These are phyloP conservation scores for Cylloceria caligata DNA, from an alignment of 2,888 invertebrate genomes.

Conservation along the genomic window DNA sequence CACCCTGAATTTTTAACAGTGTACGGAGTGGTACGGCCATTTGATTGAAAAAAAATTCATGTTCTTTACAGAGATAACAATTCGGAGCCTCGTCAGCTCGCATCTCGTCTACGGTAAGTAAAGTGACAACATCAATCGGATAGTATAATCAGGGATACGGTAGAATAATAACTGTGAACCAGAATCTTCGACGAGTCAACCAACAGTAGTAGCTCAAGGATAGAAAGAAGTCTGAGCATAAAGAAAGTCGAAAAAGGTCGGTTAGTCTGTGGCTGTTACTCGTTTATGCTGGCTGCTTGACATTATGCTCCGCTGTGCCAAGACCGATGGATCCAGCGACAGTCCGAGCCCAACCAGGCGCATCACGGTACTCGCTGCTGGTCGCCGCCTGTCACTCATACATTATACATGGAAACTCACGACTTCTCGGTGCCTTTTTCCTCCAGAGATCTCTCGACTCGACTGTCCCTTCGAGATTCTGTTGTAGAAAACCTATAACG, in stretches of 20 bases:
- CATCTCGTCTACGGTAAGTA: too few relatives aligned
- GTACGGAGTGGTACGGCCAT: too few relatives aligned
- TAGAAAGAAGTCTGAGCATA: slow-evolving; percentile 30
- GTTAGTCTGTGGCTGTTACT: slow-evolving; percentile 14
- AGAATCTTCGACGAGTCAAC: slow-evolving; percentile 51
- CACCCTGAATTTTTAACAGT: too few relatives aligned
- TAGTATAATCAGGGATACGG: neutral
- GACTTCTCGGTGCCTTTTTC: slow-evolving; percentile 75
- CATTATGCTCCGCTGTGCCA: slow-evolving; percentile 19
- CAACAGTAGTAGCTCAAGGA: slow-evolving; percentile 12
- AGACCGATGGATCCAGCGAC: slow-evolving; percentile 32
- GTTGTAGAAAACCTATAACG: neutral
- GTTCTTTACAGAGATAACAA: neutral
- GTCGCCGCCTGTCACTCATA: slow-evolving; percentile 70
- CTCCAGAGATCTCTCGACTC: slow-evolving; percentile 65
- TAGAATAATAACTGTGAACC: slow-evolving; percentile 8
- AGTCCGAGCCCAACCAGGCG: slow-evolving; percentile 40
- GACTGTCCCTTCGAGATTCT: slow-evolving; percentile 57
- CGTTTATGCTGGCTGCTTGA: slow-evolving; percentile 45
- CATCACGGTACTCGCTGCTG: slow-evolving; percentile 43
- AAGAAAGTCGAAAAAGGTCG: slow-evolving; percentile 54
- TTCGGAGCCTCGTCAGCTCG: neutral
- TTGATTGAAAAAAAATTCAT: too few relatives aligned
- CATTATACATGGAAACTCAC: slow-evolving; percentile 81
- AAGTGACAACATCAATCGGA: neutral